Conservation (phyloP, 1,140 invertebrate genomes). For the Teleogryllus occipitalis region DNA sequence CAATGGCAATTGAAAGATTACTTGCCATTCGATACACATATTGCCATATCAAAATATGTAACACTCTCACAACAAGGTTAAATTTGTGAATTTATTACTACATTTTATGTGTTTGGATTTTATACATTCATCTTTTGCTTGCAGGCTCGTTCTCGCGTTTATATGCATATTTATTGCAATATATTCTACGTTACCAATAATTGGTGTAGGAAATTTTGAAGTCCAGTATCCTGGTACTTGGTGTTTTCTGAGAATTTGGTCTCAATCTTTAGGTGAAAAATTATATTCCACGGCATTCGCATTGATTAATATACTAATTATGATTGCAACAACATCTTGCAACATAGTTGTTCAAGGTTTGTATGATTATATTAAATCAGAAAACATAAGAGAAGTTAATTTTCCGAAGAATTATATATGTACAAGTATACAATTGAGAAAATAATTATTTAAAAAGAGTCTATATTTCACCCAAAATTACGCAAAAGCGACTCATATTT, state of each 20-base stretch:
- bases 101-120: neutral
- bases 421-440: no score
- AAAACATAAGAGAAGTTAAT: no score
- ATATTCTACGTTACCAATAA: neutral
- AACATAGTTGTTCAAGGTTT: neutral
- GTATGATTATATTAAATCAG: neutral
- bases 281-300: neutral
- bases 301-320: neutral
- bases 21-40: neutral
- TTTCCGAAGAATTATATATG: no score
- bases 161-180: neutral
- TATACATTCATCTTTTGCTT: neutral
- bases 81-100: neutral
- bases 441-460: no score
- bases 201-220: neutral
- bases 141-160: neutral
- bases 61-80: neutral
- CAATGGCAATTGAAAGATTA: neutral
- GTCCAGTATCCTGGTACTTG: neutral
- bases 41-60: neutral
- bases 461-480: no score
- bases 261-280: neutral
- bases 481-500: no score
- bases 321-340: neutral
- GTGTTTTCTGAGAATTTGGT: neutral